These are phyloP conservation scores for Harpalus rufipes DNA, from an alignment of 2,888 invertebrate genomes.

Conservation along the genomic window DNA sequence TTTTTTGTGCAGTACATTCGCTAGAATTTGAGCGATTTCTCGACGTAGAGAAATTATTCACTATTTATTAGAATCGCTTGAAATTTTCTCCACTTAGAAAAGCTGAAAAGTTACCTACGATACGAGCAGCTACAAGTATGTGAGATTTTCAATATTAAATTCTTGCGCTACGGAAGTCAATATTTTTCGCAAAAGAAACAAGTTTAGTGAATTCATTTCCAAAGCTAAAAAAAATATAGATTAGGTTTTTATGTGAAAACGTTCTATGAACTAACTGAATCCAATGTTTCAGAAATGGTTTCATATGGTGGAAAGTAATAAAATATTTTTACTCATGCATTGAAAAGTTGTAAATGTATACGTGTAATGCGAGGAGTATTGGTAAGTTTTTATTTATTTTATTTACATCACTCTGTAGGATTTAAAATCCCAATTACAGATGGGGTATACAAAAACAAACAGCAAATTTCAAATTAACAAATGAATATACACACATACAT, in stretches of 20 bases:
- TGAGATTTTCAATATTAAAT: conserved; percentile 3
- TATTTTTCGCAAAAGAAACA: neutral
- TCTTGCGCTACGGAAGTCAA: neutral
- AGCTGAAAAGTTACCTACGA: neutral
- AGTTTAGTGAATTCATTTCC: neutral
- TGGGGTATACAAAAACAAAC: no score
- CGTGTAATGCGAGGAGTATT: no score
- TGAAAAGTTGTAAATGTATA: no score
- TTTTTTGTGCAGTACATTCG: conserved; percentile 46
- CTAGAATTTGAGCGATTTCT: conserved; percentile 43
- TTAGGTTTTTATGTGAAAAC: neutral
- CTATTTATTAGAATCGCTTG: conserved; percentile 33
- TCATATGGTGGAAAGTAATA: no score
- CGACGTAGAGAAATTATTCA: conserved; percentile 33
- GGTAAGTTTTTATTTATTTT: no score
- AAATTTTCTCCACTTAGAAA: conserved; percentile 23
- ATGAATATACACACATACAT: no score
- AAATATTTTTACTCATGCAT: no score
- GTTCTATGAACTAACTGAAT: neutral
- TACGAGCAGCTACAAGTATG: neutral
- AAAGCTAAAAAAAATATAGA: neutral
- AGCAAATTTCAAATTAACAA: no score
- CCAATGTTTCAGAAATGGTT: neutral
- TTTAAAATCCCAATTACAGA: no score
- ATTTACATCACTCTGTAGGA: no score